Base-by-base conservation (phyloP, 1,140 invertebrate genomes). In the Eumaeus atala region DNA sequence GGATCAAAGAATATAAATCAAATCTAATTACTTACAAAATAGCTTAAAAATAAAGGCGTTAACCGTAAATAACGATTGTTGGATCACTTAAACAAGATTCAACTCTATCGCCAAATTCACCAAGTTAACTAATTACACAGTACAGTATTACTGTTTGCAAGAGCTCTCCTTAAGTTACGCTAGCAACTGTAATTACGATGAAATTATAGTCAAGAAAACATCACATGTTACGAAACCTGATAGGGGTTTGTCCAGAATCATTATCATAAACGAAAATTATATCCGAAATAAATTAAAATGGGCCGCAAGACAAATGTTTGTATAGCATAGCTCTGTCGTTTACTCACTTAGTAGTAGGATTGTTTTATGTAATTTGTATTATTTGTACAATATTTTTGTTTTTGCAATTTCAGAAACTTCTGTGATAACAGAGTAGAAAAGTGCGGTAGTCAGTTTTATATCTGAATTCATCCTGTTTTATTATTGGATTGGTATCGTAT, bases 141-240 rank as follows among this genome's bases (percentile, higher is more conserved):
- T 16, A 44, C 40, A 44, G 16, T 44, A 44, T 44, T 17, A 44
- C 14, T 16, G 40, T 44, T 44, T 9, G 40, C 40, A 2, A 44
- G 16, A 44, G 14, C 16, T 44, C 17, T 28, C 21, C 21, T 28
- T 28, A 28, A 28, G 6, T 28, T 28, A 28, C 21, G 6, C 21
- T 28, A 6, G 21, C 40, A 16, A 9, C 17, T 44, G 40, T 44
- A 44, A 44, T 44, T 44, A 44, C 40, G 16, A 44, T 44, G 17
- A 44, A 44, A 44, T 44, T 44, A 14, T 44, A 44, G 17, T 44
- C 40, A 44, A 44, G 40, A 44, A 44, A 44, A 44, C 40, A 44
- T 44, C 16, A 17, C 9, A 44, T 14, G 17, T 44, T 16, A 44
- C 40, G 12, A 16, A 28, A 28, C 21, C 6, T 28, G 6, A 44